Evolutionary conservation across 2,888 invertebrate species (phyloP), one percentile per base, ranked within the genome.

Genomic region (Andrena marginata): DNA sequence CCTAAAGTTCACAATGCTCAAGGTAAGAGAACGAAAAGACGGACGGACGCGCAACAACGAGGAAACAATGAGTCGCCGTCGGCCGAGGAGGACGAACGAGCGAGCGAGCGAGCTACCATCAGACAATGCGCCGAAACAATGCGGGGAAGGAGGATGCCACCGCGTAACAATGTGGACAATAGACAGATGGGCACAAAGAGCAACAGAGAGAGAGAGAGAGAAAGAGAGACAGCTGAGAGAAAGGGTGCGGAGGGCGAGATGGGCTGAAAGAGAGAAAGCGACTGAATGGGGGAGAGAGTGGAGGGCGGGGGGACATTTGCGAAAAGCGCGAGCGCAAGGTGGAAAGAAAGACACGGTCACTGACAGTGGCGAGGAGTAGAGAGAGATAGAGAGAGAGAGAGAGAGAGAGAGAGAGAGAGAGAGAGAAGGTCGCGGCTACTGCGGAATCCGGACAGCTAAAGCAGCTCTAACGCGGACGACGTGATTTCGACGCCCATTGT

Each of bases 51-150:
- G 79, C 86, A 88, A 86, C 86, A 90, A 90, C 86, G 89, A 87
- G 87, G 89, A 90, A 92, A 92, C 91, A 91, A 91, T 92, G 89
- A 91, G 87, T 90, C 87, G 89, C 86, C 85, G 90, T 89, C 82
- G 75, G 73, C 51, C 77, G 90, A 91, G 90, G 88, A 89, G 85
- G 88, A 88, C 84, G 87, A 87, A 85, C 86, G 72, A 81, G 85
- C 80, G 73, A 82, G 85, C 88, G 89, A 84, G 80, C 80, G 64
- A 71, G 85, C 89, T 89, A 87, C 81, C 86, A 90, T 91, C 89
- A 92, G 93, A 92, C 91, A 93, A 93, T 92, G 90, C 89, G 82
- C 76, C 85, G 89, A 92, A 92, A 93, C 93, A 93, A 93, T 92
- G 90, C 89, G 83, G 79, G 80, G 85, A 90, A 91, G 90, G 89